phyloP scores from a whole-genome alignment of 2,113 vertebrate genomes.

The Dolichallabes microphthalmus region DNA sequence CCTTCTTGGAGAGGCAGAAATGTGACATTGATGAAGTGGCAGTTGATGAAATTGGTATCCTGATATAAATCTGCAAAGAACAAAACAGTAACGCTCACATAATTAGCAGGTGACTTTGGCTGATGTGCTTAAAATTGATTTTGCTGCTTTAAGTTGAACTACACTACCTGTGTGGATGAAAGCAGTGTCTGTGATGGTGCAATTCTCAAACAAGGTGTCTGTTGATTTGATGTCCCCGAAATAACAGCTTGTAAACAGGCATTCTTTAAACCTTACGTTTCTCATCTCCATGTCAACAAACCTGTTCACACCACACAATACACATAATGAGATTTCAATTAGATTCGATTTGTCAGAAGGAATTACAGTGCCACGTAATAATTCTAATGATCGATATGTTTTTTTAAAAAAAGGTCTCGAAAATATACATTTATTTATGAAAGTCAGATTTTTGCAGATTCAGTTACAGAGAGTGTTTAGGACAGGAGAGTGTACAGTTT shows the following conservation, averaged over 20 bases:
- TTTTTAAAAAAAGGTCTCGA: not conserved
- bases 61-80: constrained; percentile 82
- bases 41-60: constrained; percentile 86
- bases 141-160: not conserved
- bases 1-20: constrained; percentile 84
- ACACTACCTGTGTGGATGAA: constrained; percentile 96
- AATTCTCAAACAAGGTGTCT: constrained; percentile 93
- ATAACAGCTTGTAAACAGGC: constrained; percentile 89
- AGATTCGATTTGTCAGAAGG: not conserved
- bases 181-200: constrained; percentile 84
- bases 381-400: not conserved
- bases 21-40: constrained; percentile 81
- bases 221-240: constrained; percentile 91
- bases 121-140: not conserved
- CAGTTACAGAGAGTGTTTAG: not conserved
- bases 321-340: not conserved
- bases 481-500: not conserved
- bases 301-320: constrained; percentile 65
- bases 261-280: constrained; percentile 90
- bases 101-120: not conserved
- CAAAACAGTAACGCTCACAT: not conserved
- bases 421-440: not conserved
- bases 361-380: not conserved
- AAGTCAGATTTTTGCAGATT: not conserved
- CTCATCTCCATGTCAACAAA: constrained; percentile 91